phyloP scores from a whole-genome alignment of 1,140 invertebrate genomes.

The Drosophila bipectinata region DNA sequence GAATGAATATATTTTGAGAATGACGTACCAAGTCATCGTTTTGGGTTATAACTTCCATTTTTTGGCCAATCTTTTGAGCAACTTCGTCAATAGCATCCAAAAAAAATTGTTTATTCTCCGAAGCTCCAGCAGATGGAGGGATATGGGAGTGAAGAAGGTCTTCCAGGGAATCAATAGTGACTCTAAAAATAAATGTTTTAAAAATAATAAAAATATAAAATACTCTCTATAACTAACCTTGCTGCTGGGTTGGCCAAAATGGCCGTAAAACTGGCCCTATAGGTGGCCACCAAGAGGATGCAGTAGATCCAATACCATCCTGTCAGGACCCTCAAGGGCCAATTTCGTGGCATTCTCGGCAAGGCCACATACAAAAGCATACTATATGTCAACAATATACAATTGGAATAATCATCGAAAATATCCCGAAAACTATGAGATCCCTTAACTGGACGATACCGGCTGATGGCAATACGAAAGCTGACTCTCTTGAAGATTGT shows the following conservation, averaged over 20 bases:
- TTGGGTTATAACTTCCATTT: constrained; percentile 87
- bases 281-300: constrained; percentile 90
- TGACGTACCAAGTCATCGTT: constrained; percentile 85
- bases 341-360: constrained; percentile 89
- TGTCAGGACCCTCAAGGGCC: constrained; percentile 90
- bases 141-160: constrained; percentile 88
- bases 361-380: constrained; percentile 91
- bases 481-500: constrained; percentile 34
- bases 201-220: not conserved
- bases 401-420: constrained; percentile 89
- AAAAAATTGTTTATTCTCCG: constrained; percentile 89
- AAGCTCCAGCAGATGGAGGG: constrained; percentile 88
- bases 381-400: constrained; percentile 90
- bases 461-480: constrained; percentile 58
- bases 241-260: constrained; percentile 90
- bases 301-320: constrained; percentile 95
- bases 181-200: constrained; percentile 80
- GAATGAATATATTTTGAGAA: not conserved
- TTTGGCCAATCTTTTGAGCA: constrained; percentile 87
- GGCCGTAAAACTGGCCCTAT: constrained; percentile 92
- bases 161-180: constrained; percentile 90
- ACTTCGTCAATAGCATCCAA: constrained; percentile 87
- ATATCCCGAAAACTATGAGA: constrained; percentile 81
- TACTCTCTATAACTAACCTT: constrained; percentile 83
- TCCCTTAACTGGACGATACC: constrained; percentile 14